Evolutionary conservation across 2,113 vertebrate genomes (phyloP), one percentile per base, ranked within the genome.

Genomic region (Rhynchopsitta pachyrhyncha): DNA sequence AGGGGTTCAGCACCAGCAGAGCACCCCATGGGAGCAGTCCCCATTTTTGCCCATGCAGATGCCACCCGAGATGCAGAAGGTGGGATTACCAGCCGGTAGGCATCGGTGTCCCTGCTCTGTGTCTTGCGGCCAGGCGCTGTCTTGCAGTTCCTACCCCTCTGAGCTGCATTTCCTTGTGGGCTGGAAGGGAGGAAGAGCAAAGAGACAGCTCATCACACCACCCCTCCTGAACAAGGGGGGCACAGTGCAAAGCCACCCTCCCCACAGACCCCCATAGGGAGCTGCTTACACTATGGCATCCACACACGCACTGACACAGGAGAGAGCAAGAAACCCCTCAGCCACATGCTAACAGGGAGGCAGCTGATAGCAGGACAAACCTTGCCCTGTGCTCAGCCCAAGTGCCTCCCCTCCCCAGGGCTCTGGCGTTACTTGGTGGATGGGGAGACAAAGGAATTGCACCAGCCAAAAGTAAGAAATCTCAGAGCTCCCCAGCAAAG

Each of bases 161-260:
- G 95, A 75, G 82, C 57, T 1, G 1, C 1, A 0, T 73, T 90
- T 84, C 17, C 77, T 64, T 95, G 91, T 0, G 84, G 95, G 66
- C 96, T 97, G 81, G 27, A 27, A 84, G 69, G 88, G 73, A 89
- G 19, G 85, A n/a, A 88, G 33, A 95, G 35, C 20, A 49, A 57
- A 86, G 46, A 57, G 3, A 12, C 12, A 74, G 39, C 3, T 78
- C 69, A 66, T 35, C 16, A 59, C 17, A 67, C 9, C 22, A 13
- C 10, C 60, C 25, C 5, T 42, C 29, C 31, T 20, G 10, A 75
- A 35, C 4, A 15, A 2, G 2, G 25, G 35, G 35, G 83, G 13
- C 5, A 9, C 4, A 4, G 60, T 4, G 69, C 10, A 7, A 78
- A 75, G 25, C 49, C 55, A 46, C 29, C 79, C 49, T 35, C 59